A percentile compares a stretch with the other conserved stretches of the same genome.
These are phyloP conservation scores for Pararge aegeria DNA, from an alignment of 1,140 invertebrate species.

Conservation along the genomic window DNA sequence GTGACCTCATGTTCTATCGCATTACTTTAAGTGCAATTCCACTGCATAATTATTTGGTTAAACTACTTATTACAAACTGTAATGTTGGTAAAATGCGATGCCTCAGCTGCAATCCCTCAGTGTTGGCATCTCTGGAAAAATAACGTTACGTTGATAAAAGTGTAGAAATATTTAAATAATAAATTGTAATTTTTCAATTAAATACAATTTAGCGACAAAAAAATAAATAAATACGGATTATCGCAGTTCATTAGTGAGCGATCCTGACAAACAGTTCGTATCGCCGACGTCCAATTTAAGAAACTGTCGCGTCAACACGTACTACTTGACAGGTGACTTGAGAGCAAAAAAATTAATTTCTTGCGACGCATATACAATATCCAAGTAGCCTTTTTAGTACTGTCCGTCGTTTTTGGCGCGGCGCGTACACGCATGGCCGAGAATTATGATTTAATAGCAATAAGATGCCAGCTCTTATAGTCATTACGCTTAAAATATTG, in stretches of 20 bases:
- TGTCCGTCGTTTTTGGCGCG: constrained; percentile 23
- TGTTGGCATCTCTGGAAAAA: no score
- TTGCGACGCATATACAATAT: constrained; percentile 36
- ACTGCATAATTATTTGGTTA: no score
- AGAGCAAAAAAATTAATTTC: constrained; percentile 24
- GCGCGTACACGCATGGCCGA: constrained; percentile 21
- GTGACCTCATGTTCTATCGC: no score
- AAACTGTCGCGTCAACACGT: constrained; percentile 41
- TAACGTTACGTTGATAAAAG: no score
- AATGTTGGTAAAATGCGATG: no score
- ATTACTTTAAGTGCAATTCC: no score
- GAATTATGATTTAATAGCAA: constrained; percentile 51
- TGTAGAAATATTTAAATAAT: no score
- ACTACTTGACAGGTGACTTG: constrained; percentile 37
- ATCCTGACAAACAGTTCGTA: constrained; percentile 41
- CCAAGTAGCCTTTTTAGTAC: constrained; percentile 35
- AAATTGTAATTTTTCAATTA: neutral
- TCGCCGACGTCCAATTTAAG: constrained; percentile 48
- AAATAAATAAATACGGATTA: neutral
- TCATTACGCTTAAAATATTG: constrained; percentile 49
- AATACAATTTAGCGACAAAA: neutral
- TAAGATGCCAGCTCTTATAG: constrained; percentile 44
- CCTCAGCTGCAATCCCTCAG: no score
- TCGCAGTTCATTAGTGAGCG: constrained; percentile 32
- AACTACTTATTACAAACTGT: no score